Percentiles rank a stretch among this genome's conserved stretches.
These are phyloP conservation scores for Siniperca chuatsi DNA, from an alignment of 2,113 vertebrate species.

Conservation along the genomic window DNA sequence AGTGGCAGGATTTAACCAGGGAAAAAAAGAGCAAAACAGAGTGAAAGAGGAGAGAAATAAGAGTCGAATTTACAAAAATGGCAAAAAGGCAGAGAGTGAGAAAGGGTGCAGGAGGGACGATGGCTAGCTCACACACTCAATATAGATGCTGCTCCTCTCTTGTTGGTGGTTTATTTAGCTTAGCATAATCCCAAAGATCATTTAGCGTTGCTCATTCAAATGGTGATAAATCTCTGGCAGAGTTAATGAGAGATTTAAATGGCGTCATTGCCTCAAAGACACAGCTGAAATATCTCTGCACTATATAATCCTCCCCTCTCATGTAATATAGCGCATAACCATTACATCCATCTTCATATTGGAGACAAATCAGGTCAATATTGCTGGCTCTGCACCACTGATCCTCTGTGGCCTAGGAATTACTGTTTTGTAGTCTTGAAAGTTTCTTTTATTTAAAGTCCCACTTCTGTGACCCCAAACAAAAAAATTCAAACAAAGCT, in stretches of 20 bases:
- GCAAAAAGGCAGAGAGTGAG: not conserved
- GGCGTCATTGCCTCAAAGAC: conserved; percentile 75
- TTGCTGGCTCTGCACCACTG: conserved; percentile 36
- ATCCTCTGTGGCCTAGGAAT: conserved; percentile 40
- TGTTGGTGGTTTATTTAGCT: conserved; percentile 77
- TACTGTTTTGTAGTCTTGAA: conserved; percentile 34
- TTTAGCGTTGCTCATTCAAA: conserved; percentile 78
- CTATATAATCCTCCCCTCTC: conserved; percentile 70
- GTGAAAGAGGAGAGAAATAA: not conserved
- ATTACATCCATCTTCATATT: conserved; percentile 70
- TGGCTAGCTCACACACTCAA: conserved; percentile 38
- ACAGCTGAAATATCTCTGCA: conserved; percentile 72
- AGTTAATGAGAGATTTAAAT: conserved; percentile 82
- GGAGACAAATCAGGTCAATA: conserved; percentile 68
- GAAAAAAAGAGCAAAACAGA: conserved; percentile 3
- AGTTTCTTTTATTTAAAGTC: conserved; percentile 44
- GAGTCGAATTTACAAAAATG: conserved; percentile 25
- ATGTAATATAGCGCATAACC: conserved; percentile 63
- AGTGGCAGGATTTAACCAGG: conserved; percentile 27
- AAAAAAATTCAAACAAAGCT: conserved; percentile 17
- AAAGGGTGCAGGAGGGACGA: conserved; percentile 16
- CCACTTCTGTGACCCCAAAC: conserved; percentile 28
- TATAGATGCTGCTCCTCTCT: conserved; percentile 65
- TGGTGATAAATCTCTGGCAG: conserved; percentile 75
- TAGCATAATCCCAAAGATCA: conserved; percentile 80